A percentile compares a stretch with the other conserved stretches of the same genome.
phyloP scores from a whole-genome alignment of 2,797 vertebrate genomes.

The Anniella stebbinsi region DNA sequence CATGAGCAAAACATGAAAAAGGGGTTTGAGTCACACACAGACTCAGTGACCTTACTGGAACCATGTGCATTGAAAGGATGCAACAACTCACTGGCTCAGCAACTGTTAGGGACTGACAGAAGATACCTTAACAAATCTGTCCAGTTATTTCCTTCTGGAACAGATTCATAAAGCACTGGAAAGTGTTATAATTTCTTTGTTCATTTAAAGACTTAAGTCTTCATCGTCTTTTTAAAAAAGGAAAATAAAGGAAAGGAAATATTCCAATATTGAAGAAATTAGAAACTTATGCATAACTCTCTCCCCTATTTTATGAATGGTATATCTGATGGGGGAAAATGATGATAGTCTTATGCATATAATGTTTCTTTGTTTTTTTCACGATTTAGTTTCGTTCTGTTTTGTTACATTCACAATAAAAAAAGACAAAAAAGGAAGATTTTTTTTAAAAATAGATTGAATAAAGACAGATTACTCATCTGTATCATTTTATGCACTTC shows the following conservation, averaged over 20 bases:
- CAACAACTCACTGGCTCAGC: neutral
- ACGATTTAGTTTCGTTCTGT: too few species aligned
- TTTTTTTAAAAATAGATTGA: neutral
- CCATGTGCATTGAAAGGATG: neutral
- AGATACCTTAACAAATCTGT: neutral
- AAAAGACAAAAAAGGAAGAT: too few species aligned
- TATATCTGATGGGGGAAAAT: too few species aligned
- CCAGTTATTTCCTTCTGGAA: neutral
- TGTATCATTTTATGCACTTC: neutral
- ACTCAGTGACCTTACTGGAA: neutral
- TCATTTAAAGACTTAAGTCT: neutral
- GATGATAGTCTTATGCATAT: too few species aligned
- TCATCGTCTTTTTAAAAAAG: neutral
- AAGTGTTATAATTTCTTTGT: neutral
- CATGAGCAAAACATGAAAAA: neutral
- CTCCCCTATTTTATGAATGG: too few species aligned
- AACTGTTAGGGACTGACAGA: neutral
- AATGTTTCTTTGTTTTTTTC: too few species aligned
- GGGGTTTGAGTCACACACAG: neutral
- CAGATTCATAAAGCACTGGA: conserved; percentile 4
- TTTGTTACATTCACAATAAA: too few species aligned
- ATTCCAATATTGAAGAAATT: neutral
- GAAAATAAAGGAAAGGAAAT: neutral
- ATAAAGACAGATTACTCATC: neutral
- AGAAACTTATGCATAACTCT: too few species aligned